phyloP scores from a whole-genome alignment of 1,140 invertebrate genomes.

The Temnothorax longispinosus region DNA sequence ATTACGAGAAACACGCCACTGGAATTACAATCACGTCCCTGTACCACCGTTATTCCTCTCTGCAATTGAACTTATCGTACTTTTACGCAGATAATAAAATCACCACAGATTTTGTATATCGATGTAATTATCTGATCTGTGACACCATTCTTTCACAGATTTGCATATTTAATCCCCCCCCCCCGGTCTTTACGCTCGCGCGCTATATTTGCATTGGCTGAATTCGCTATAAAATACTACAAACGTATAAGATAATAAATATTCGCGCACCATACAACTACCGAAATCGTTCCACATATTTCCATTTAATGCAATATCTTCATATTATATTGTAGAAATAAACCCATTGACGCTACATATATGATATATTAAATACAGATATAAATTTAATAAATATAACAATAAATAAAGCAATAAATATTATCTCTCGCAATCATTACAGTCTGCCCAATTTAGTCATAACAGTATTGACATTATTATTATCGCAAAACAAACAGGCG shows the following conservation, averaged over 20 bases:
- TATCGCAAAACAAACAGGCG: background rate
- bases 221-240: background rate
- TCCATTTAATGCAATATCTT: background rate
- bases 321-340: background rate
- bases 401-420: background rate
- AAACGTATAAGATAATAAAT: background rate
- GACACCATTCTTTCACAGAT: conserved; percentile 11
- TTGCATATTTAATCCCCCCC: conserved; percentile 8
- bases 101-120: conserved; percentile 19
- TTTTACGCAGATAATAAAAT: conserved; percentile 54
- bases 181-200: too few species aligned
- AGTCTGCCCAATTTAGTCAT: background rate
- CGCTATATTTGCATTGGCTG: background rate
- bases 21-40: conserved; percentile 40
- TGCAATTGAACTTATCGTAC: conserved; percentile 28
- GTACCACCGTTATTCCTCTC: background rate
- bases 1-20: conserved; percentile 37
- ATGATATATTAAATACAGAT: background rate
- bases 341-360: background rate
- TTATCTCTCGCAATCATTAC: background rate
- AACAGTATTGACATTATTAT: background rate
- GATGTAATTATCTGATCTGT: conserved; percentile 31
- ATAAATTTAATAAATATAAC: conserved; percentile 21
- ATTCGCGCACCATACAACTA: background rate
- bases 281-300: background rate